Evolutionary conservation across 2,888 invertebrate species (phyloP).

Genomic region (Pterostichus madidus): DNA sequence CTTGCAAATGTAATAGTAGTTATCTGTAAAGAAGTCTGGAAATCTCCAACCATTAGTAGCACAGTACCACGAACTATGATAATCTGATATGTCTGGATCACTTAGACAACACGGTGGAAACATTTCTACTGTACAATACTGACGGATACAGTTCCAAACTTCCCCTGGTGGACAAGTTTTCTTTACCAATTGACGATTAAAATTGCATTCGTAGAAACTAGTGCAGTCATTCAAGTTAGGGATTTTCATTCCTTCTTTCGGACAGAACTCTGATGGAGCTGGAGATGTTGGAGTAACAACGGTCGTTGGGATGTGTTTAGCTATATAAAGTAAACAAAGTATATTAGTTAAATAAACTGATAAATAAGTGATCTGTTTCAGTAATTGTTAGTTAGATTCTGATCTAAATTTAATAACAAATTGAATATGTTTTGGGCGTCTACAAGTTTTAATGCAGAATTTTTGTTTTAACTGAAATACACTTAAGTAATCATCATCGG

Average conservation of each 20-base stretch:
- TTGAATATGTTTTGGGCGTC: too few relatives aligned
- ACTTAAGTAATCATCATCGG: too few relatives aligned
- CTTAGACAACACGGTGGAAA: conserved; percentile 38
- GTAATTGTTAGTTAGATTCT: too few relatives aligned
- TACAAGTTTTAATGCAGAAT: too few relatives aligned
- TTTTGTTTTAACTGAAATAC: too few relatives aligned
- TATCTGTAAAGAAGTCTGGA: conserved; percentile 20
- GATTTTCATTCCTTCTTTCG: conserved; percentile 27
- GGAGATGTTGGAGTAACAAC: background rate
- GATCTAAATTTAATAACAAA: too few relatives aligned
- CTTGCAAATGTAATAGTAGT: conserved; percentile 30
- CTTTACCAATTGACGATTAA: conserved; percentile 6
- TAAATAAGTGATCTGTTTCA: too few relatives aligned
- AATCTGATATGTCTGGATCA: conserved; percentile 11
- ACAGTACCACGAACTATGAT: background rate
- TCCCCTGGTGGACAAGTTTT: conserved; percentile 1
- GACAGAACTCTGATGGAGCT: conserved; percentile 5
- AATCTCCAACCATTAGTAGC: background rate
- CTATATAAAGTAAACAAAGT: too few relatives aligned
- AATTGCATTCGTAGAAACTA: conserved; percentile 42
- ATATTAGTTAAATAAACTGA: too few relatives aligned
- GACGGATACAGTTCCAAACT: conserved; percentile 30
- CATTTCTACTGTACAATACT: conserved; percentile 5
- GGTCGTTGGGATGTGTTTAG: background rate
- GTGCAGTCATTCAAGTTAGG: conserved; percentile 39